Evolutionary conservation across 2,888 invertebrate species (phyloP), one percentile per base, ranked within the genome.

Genomic region (Baccha elongata): DNA sequence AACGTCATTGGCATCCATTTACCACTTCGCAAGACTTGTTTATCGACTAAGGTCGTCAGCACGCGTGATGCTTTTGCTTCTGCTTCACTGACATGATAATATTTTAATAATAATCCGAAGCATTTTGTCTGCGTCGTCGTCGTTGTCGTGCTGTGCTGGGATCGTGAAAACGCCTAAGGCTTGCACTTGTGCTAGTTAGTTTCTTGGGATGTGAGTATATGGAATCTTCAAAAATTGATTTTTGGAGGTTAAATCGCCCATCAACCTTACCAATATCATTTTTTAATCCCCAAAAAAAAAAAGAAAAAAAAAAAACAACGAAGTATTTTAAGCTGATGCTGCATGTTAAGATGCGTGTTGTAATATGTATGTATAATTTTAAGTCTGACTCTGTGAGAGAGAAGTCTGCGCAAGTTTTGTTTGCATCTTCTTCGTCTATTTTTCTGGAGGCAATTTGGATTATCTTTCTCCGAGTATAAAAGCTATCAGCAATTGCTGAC

Each of bases 41-140:
- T 86, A 85, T 86, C 87, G 87, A 86, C 87, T 88, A 88, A 88
- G 88, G 88, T 88, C 88, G 86, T 81, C 88, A 87, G 67, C 85
- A 72, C 64, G 44, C 23, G 50, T 40, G 53, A 67, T 23, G 10
- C 40, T 23, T 71, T 48, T 74, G 71, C 29, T 40, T 23, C 35
- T 13, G 13, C 37, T 52, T 21, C 19, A 42, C 15, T 37, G 13
- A 26, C 53, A 68, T 67, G 52, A 40, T 71, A 76, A n/a, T n/a
- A n/a, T n/a, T n/a, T 55, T 55, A 23, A 35, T 7, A 55, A 55
- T 58, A 40, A 58, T 40, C 40, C 58, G 6, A 23, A 58, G 40
- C 40, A 35, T 53, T 19, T 32, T n/a, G 58, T 76, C 64, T 50
- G 32, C 3, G 13, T 42, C 53, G 37, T 37, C 46, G 13, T 26